A percentile compares a stretch with the other conserved stretches of the same genome.
Conservation (phyloP, 2,888 invertebrate species). For the Agrotis clavis region DNA sequence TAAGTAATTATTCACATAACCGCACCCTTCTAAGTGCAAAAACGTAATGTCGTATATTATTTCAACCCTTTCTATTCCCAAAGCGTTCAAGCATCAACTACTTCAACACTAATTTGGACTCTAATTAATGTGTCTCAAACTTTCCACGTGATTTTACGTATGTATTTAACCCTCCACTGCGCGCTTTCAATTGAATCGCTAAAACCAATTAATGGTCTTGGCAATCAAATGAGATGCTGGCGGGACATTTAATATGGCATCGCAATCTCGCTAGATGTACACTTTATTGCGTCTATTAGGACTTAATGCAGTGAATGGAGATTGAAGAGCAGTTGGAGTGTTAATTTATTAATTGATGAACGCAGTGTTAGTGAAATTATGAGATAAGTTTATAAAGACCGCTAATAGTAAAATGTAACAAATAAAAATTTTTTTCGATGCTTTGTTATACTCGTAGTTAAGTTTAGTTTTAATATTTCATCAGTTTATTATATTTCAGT, state of each 20-base stretch:
- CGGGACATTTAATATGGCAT: constrained; percentile 41
- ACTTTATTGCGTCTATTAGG: constrained; percentile 58
- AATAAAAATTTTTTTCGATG: too few species aligned
- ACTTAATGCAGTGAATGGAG: constrained; percentile 39
- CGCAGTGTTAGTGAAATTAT: not conserved
- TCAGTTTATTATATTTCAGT: too few species aligned
- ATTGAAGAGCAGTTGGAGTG: constrained; percentile 9
- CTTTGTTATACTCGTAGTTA: too few species aligned
- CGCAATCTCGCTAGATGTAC: constrained; percentile 44
- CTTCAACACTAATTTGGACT: constrained; percentile 35
- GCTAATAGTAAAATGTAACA: too few species aligned
- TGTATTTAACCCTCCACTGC: constrained; percentile 54
- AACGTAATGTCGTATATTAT: constrained; percentile 14
- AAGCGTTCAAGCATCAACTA: constrained; percentile 23
- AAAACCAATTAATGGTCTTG: constrained; percentile 62
- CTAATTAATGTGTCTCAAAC: constrained; percentile 48
- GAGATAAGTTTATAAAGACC: not conserved
- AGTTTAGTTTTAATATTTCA: too few species aligned
- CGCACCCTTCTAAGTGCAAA: not conserved
- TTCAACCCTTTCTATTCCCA: constrained; percentile 1
- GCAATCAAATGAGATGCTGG: constrained; percentile 45
- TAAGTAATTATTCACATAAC: constrained; percentile 1
- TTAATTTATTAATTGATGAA: constrained; percentile 25
- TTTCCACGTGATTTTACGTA: constrained; percentile 48
- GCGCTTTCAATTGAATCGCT: constrained; percentile 60